phyloP scores from a whole-genome alignment of 1,140 invertebrate genomes.

The Gonatopus flavifemur region DNA sequence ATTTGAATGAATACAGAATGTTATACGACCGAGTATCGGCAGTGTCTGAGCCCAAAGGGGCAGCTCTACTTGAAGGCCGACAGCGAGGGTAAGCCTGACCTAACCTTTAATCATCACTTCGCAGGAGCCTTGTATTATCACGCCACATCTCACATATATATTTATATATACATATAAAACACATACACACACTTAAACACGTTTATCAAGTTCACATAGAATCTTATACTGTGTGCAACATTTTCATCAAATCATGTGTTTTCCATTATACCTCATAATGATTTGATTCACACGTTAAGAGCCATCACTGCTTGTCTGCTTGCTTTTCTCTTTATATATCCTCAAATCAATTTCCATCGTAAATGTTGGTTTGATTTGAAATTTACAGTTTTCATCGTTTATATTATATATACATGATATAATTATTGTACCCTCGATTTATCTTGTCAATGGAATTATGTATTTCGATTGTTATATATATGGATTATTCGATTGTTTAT shows the following conservation, averaged over 20 bases:
- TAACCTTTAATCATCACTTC: conserved; percentile 55
- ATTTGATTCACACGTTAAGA: conserved; percentile 34
- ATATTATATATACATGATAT: too few relatives aligned
- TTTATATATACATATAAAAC: background rate
- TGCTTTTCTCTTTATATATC: conserved; percentile 44
- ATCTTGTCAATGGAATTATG: too few relatives aligned
- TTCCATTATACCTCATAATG: conserved; percentile 30
- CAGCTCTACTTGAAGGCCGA: conserved; percentile 79
- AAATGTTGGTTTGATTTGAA: too few relatives aligned
- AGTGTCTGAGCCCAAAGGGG: conserved; percentile 72
- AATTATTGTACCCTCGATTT: too few relatives aligned
- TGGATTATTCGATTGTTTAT: too few relatives aligned
- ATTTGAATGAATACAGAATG: conserved; percentile 61
- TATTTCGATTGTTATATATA: too few relatives aligned
- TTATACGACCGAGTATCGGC: conserved; percentile 65
- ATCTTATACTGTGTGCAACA: conserved; percentile 30
- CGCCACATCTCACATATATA: conserved; percentile 35
- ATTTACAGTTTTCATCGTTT: too few relatives aligned
- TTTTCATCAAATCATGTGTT: conserved; percentile 30
- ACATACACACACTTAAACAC: conserved; percentile 5
- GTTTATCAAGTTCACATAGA: conserved; percentile 15
- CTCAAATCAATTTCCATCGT: too few relatives aligned
- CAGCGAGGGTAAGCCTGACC: conserved; percentile 72
- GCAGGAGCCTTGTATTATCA: conserved; percentile 50
- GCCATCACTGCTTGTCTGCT: conserved; percentile 48